Percentiles rank a stretch among this genome's conserved stretches.
phyloP scores from a whole-genome alignment of 2,797 vertebrate species.

The Emydoidea blandingii region DNA sequence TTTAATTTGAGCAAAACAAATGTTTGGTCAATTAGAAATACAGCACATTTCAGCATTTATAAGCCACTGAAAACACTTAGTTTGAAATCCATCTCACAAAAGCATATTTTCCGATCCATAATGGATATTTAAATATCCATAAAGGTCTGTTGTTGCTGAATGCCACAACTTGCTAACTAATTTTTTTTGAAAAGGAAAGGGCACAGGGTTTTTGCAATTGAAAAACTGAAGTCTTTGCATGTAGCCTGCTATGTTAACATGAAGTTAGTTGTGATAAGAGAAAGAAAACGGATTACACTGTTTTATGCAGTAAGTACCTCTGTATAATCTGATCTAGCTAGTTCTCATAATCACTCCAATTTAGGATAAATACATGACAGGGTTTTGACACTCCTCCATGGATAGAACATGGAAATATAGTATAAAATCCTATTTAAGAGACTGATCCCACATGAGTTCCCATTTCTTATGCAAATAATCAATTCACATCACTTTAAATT shows the following conservation, averaged over 20 bases:
- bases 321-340: background rate
- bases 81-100: background rate
- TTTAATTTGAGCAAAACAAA: background rate
- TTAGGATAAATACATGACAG: background rate
- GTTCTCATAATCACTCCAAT: background rate
- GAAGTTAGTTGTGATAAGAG: background rate
- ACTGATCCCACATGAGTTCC: background rate
- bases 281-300: background rate
- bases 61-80: background rate
- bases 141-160: background rate
- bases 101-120: background rate
- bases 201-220: background rate
- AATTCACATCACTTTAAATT: background rate
- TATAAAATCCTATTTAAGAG: background rate
- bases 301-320: background rate
- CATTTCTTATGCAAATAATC: background rate
- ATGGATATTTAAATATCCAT: background rate
- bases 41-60: background rate
- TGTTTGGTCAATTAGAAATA: background rate
- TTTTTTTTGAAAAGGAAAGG: background rate
- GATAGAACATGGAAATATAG: fast-evolving
- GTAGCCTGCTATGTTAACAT: background rate
- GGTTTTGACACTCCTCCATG: background rate
- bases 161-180: background rate
- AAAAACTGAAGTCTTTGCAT: background rate